phyloP scores from a whole-genome alignment of 2,797 vertebrate species.

The Melopsittacus undulatus region DNA sequence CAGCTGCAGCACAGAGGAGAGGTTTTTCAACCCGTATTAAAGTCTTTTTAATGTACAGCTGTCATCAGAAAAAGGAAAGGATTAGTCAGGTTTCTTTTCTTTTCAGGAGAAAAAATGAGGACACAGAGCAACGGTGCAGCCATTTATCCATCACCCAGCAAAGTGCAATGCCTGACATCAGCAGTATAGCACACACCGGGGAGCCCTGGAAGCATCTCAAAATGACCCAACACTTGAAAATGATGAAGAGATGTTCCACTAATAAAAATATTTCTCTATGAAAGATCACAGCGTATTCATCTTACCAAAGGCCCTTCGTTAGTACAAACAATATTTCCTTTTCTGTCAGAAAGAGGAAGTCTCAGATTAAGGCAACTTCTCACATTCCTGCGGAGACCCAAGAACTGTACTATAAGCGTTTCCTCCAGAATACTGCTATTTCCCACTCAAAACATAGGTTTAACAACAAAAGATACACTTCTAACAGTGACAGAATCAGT shows the following conservation, averaged over 20 bases:
- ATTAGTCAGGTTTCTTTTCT: conserved; percentile 28
- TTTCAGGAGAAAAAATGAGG: conserved; percentile 32
- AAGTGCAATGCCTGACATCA: background rate
- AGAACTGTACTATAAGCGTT: background rate
- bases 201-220: conserved; percentile 13
- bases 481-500: background rate
- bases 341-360: background rate
- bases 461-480: background rate
- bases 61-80: conserved; percentile 15
- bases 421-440: background rate
- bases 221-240: background rate
- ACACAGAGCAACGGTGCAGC: background rate
- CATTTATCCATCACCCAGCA: background rate
- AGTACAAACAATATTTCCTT: conserved; percentile 26
- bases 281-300: background rate
- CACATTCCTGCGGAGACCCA: background rate
- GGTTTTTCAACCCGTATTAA: conserved; percentile 1
- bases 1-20: conserved; percentile 44
- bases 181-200: background rate
- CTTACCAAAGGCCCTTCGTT: background rate
- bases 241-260: background rate
- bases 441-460: background rate
- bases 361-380: conserved; percentile 1
- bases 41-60: conserved; percentile 57
- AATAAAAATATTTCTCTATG: conserved; percentile 18